Conservation (phyloP, 2,888 invertebrate species). For the Drosophila tripunctata region DNA sequence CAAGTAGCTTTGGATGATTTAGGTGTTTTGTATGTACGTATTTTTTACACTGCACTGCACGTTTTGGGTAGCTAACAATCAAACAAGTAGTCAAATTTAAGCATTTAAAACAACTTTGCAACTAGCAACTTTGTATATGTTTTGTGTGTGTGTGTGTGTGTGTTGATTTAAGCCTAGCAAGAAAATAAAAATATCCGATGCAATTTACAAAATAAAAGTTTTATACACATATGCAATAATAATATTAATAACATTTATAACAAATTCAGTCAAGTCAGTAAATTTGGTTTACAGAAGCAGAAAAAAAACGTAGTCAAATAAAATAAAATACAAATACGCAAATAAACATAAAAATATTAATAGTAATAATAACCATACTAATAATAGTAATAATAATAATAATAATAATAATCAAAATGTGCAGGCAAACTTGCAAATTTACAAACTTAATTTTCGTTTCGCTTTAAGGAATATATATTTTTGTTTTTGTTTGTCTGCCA, state of each 20-base stretch:
- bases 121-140: slow-evolving; percentile 5
- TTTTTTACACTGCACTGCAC: slow-evolving; percentile 30
- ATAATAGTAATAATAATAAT: slow-evolving; percentile 36
- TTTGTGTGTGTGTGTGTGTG: slow-evolving; percentile 11
- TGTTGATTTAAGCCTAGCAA: slow-evolving; percentile 19
- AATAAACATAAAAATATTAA: slow-evolving; percentile 49
- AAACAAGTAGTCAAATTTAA: neutral
- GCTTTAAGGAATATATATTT: slow-evolving; percentile 46
- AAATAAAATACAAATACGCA: slow-evolving; percentile 50
- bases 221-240: slow-evolving; percentile 67
- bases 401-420: slow-evolving; percentile 45
- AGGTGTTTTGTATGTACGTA: neutral
- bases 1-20: slow-evolving; percentile 30
- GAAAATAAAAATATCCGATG: slow-evolving; percentile 54
- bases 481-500: slow-evolving; percentile 14
- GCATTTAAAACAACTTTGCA: slow-evolving; percentile 8
- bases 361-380: slow-evolving; percentile 43
- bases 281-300: slow-evolving; percentile 77
- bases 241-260: slow-evolving; percentile 77
- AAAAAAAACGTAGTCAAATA: slow-evolving; percentile 58
- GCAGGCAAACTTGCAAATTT: slow-evolving; percentile 41
- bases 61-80: slow-evolving; percentile 6
- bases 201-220: slow-evolving; percentile 65
- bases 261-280: slow-evolving; percentile 80
- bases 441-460: slow-evolving; percentile 24